Evolutionary conservation across 2,888 invertebrate genomes (phyloP).

Genomic region (Clepsis dumicolana): DNA sequence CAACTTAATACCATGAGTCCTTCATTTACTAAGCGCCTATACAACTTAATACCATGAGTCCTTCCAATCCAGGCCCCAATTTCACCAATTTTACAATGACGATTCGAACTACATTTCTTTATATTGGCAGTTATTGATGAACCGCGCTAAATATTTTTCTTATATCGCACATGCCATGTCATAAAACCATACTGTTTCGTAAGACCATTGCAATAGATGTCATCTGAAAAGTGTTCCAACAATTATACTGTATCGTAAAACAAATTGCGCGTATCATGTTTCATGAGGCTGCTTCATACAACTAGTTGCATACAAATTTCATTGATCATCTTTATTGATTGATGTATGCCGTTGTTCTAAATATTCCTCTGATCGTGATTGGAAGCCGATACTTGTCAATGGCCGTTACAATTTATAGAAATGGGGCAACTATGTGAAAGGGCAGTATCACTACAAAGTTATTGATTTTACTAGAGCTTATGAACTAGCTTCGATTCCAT

Average conservation of each 20-base stretch:
- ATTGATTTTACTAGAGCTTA: too few relatives aligned
- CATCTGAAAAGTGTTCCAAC: not conserved
- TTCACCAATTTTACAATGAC: too few relatives aligned
- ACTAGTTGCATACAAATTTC: slow-evolving; percentile 12
- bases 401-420: slow-evolving; percentile 45
- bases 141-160: too few relatives aligned
- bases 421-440: slow-evolving; percentile 15
- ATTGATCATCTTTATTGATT: slow-evolving; percentile 53
- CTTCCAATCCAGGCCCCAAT: too few relatives aligned
- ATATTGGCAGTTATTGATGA: too few relatives aligned
- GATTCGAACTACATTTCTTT: too few relatives aligned
- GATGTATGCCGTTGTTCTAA: slow-evolving; percentile 64
- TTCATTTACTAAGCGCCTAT: too few relatives aligned
- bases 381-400: slow-evolving; percentile 29
- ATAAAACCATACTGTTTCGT: not conserved
- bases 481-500: too few relatives aligned
- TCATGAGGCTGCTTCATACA: slow-evolving; percentile 6
- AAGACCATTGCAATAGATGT: not conserved
- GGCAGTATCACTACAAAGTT: not conserved
- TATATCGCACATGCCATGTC: not conserved
- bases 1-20: too few relatives aligned
- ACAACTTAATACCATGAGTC: too few relatives aligned
- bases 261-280: not conserved
- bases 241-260: not conserved
- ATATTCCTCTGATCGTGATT: slow-evolving; percentile 55